Evolutionary conservation across 2,113 vertebrate species (phyloP).

Genomic region (Gavialis gangeticus): DNA sequence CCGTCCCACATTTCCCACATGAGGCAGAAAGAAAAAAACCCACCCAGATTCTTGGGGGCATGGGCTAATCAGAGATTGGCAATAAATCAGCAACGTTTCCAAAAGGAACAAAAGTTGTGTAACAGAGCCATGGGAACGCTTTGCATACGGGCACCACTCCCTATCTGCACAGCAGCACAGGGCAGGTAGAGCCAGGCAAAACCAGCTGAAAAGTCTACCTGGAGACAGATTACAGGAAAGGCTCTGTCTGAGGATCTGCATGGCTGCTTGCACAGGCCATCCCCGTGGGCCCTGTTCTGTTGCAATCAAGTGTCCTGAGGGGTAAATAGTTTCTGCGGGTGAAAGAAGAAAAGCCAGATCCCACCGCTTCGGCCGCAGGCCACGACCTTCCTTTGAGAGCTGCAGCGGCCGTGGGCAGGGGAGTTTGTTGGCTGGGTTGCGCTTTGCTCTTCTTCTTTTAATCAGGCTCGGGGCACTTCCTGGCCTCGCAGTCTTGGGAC

Average conservation of each 20-base stretch:
- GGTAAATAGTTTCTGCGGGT: not conserved
- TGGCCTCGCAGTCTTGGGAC: no score
- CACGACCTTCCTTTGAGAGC: no score
- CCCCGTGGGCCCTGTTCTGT: not conserved
- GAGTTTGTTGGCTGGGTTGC: no score
- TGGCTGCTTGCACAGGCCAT: not conserved
- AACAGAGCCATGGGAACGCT: not conserved
- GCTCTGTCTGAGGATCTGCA: not conserved
- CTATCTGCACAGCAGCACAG: not conserved
- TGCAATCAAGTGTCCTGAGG: no score
- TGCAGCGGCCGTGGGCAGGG: no score
- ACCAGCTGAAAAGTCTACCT: not conserved
- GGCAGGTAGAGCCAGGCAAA: no score
- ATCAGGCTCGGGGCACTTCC: no score
- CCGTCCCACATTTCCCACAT: not conserved
- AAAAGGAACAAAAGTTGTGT: not conserved
- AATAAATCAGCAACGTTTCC: not conserved
- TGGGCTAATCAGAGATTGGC: not conserved
- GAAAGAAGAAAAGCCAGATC: not conserved
- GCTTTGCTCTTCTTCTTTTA: no score
- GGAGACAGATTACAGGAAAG: not conserved
- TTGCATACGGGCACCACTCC: not conserved
- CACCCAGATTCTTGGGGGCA: not conserved
- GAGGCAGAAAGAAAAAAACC: not conserved
- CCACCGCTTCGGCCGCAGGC: not conserved